Percentiles rank a stretch among this genome's conserved stretches.
phyloP scores from a whole-genome alignment of 2,113 vertebrate genomes.

The Poecile atricapillus region DNA sequence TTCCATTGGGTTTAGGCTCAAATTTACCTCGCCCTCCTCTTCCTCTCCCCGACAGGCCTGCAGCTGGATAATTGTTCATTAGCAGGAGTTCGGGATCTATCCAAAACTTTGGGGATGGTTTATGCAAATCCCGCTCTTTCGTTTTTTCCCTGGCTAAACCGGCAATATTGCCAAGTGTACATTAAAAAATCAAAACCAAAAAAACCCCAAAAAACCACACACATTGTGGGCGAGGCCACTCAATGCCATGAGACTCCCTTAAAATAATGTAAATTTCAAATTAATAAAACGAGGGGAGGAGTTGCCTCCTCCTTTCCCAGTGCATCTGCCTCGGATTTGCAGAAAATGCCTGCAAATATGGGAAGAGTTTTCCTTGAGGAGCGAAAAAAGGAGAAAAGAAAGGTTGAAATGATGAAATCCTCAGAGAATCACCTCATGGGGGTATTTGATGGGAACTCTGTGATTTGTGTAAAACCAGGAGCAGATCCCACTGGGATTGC shows the following conservation, averaged over 20 bases:
- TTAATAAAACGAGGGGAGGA: conserved; percentile 8
- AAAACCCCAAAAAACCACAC: conserved; percentile 59
- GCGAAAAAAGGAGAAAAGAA: not conserved
- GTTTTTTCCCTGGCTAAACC: not conserved
- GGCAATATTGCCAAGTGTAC: not conserved
- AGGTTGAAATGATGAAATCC: not conserved
- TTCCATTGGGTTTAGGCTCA: conserved; percentile 16
- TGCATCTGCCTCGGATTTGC: not conserved
- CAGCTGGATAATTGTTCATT: conserved; percentile 55
- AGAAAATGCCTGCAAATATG: not conserved
- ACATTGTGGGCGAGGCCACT: conserved; percentile 53
- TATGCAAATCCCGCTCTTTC: conserved; percentile 40
- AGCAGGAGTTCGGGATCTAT: not conserved
- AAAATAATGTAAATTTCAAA: conserved; percentile 39
- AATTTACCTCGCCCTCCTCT: conserved; percentile 46
- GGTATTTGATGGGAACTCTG: not conserved
- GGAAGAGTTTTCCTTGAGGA: not conserved
- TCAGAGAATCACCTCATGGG: not conserved
- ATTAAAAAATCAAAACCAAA: not conserved
- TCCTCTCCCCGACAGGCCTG: conserved; percentile 39
- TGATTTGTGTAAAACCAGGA: not conserved
- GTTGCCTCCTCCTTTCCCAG: conserved; percentile 3
- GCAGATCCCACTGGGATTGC: not conserved
- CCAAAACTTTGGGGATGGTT: conserved; percentile 39
- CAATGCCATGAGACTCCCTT: conserved; percentile 34